phyloP scores from a whole-genome alignment of 2,888 invertebrate species.

The Gandaritis pyraliata region DNA sequence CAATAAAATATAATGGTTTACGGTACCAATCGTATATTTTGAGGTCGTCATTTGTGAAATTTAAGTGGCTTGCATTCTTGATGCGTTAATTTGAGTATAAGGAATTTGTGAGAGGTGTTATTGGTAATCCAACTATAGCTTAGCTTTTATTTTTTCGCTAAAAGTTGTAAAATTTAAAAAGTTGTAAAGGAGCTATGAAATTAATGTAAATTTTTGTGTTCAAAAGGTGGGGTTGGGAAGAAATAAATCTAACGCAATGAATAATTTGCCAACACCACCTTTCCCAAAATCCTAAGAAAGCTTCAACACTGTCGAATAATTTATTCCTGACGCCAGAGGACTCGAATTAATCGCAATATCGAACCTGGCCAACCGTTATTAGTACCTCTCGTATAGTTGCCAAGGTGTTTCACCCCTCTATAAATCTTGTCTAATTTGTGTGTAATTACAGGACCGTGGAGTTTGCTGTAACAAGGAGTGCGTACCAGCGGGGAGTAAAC shows the following conservation, averaged over 20 bases:
- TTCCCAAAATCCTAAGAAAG: slow-evolving; percentile 28
- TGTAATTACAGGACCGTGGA: slow-evolving; percentile 83
- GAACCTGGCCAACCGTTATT: slow-evolving; percentile 80
- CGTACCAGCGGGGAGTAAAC: slow-evolving; percentile 78
- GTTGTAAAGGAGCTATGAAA: no score
- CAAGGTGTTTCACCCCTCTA: slow-evolving; percentile 83
- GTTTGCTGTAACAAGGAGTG: slow-evolving; percentile 82
- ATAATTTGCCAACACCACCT: slow-evolving; percentile 6
- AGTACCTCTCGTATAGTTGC: slow-evolving; percentile 79
- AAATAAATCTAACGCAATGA: background rate
- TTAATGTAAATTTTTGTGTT: no score
- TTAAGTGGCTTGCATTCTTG: slow-evolving; percentile 1
- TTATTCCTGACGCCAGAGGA: slow-evolving; percentile 56
- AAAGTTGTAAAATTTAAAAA: no score
- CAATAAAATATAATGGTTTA: slow-evolving; percentile 23
- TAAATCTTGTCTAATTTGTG: slow-evolving; percentile 85
- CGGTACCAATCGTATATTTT: slow-evolving; percentile 14
- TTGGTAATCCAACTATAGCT: background rate
- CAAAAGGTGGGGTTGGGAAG: no score
- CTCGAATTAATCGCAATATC: slow-evolving; percentile 79
- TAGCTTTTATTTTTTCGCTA: background rate
- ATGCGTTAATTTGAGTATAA: slow-evolving; percentile 8
- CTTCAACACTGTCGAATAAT: slow-evolving; percentile 44
- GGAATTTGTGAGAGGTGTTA: background rate
- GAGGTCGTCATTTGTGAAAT: slow-evolving; percentile 15